phyloP scores from a whole-genome alignment of 2,113 vertebrate genomes.

The Cottus gobio region DNA sequence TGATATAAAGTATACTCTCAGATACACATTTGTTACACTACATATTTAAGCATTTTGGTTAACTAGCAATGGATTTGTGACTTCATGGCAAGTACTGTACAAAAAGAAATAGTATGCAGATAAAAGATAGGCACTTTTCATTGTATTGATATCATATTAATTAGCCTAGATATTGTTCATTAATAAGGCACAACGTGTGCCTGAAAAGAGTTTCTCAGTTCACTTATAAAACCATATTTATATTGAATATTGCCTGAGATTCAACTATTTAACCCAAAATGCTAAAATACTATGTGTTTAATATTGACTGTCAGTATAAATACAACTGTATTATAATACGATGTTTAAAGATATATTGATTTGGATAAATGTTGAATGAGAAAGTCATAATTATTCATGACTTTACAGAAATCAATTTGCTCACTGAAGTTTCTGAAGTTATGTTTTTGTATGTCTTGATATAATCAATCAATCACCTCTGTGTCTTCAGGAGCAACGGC shows the following conservation, averaged over 20 bases:
- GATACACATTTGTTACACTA: conserved; percentile 1
- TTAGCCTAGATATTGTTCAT: neutral
- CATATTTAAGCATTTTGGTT: conserved; percentile 31
- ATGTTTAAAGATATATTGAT: conserved; percentile 36
- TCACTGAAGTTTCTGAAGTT: conserved; percentile 5
- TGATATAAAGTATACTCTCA: conserved; percentile 12
- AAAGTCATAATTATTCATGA: conserved; percentile 7
- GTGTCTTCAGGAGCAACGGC: conserved; percentile 31
- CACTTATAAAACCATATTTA: neutral
- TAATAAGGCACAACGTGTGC: neutral
- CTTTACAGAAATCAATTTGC: conserved; percentile 32
- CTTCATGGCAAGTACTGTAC: neutral
- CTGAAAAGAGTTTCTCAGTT: neutral
- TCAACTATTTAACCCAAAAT: neutral
- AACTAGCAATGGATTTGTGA: neutral
- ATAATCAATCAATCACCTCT: conserved; percentile 9
- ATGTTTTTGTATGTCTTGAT: conserved; percentile 34
- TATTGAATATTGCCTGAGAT: neutral
- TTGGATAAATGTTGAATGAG: conserved; percentile 25
- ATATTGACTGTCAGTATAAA: conserved; percentile 17
- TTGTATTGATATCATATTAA: neutral
- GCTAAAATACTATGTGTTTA: conserved; percentile 35
- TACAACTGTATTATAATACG: conserved; percentile 33
- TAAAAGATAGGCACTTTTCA: neutral
- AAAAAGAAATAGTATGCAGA: neutral